Percentiles rank a stretch among this genome's conserved stretches.
Conservation (phyloP, 1,140 invertebrate genomes). For the Laupala kohalensis region DNA sequence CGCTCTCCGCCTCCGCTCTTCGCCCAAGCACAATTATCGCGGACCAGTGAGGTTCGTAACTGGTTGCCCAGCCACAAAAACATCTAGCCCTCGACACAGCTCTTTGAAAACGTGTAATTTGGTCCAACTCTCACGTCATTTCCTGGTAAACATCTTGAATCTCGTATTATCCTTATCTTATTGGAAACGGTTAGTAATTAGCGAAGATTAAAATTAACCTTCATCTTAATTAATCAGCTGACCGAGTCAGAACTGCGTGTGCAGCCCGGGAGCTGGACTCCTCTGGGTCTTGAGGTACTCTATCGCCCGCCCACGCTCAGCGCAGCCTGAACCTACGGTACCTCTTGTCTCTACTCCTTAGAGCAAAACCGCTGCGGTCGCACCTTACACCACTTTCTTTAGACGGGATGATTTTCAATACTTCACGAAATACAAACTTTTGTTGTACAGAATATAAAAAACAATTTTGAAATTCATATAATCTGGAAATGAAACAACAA, state of each 20-base stretch:
- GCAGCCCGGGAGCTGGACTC: neutral
- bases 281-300: too few species aligned
- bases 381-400: too few species aligned
- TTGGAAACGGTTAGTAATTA: neutral
- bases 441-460: too few species aligned
- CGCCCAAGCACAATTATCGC: neutral
- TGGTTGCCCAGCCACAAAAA: neutral
- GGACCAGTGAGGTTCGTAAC: neutral
- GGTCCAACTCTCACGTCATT: neutral
- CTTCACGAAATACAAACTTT: too few species aligned
- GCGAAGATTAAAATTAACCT: neutral
- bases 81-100: neutral
- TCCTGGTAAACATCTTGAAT: neutral
- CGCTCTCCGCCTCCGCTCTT: neutral
- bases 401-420: too few species aligned
- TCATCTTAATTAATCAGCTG: neutral
- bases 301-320: too few species aligned
- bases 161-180: neutral
- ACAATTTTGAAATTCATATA: too few species aligned
- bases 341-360: too few species aligned
- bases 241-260: neutral
- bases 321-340: too few species aligned
- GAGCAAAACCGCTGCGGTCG: too few species aligned
- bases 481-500: too few species aligned
- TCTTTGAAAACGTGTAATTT: neutral